These are phyloP conservation scores for Porites lobata DNA, from an alignment of 92 coral and sea anemone species.

Conservation along the genomic window DNA sequence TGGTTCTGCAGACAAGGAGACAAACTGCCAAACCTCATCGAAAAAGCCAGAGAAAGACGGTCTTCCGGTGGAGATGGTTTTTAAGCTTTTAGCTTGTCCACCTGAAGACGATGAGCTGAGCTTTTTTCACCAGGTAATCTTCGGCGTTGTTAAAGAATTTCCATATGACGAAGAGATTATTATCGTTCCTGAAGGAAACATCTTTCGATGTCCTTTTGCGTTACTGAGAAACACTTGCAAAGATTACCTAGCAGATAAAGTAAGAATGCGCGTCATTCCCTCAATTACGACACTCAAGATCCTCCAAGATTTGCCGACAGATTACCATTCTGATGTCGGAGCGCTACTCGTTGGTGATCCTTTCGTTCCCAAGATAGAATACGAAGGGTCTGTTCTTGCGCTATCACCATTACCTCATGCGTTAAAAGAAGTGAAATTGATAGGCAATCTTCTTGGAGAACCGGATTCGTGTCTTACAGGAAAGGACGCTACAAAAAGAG, in stretches of 20 bases:
- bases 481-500: conserved; percentile 35
- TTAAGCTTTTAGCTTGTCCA: background rate
- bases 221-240: conserved; percentile 22
- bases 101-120: background rate
- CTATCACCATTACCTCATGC: conserved; percentile 5
- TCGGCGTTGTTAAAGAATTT: background rate
- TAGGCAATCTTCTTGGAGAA: background rate
- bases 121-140: background rate
- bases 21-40: no score
- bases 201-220: conserved; percentile 31
- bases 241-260: conserved; percentile 10
- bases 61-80: no score
- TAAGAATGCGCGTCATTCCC: conserved; percentile 39
- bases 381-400: background rate
- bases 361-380: conserved; percentile 7
- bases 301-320: conserved; percentile 14
- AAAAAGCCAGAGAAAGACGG: no score
- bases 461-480: conserved; percentile 6
- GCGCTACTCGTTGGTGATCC: conserved; percentile 51
- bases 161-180: background rate
- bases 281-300: conserved; percentile 31
- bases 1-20: background rate
- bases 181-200: conserved; percentile 26
- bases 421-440: conserved; percentile 21
- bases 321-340: conserved; percentile 39